Percentiles rank a stretch among this genome's conserved stretches.
Evolutionary conservation across 2,797 vertebrate genomes (phyloP).

Genomic region (Darevskia nairensis): DNA sequence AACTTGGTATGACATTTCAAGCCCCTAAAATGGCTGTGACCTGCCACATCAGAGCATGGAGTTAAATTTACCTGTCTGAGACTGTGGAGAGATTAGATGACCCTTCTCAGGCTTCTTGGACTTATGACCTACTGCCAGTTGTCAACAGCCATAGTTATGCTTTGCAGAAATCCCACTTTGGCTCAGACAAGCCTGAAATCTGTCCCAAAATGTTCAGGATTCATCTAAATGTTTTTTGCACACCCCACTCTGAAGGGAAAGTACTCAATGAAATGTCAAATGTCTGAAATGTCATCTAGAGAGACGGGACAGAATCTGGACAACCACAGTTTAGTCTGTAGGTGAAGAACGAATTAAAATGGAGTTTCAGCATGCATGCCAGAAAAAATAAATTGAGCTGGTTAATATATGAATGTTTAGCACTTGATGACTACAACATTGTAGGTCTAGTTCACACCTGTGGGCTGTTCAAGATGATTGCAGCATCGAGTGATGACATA

Average conservation of each 20-base stretch:
- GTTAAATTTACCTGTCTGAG: not conserved
- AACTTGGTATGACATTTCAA: constrained; percentile 14
- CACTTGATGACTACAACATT: too few species aligned
- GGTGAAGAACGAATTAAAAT: not conserved
- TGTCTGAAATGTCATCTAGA: not conserved
- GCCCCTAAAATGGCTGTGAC: not conserved
- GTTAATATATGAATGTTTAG: too few species aligned
- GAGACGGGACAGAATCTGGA: not conserved
- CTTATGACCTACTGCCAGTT: not conserved
- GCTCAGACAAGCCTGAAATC: not conserved
- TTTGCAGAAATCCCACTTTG: too few species aligned
- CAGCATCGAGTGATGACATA: too few species aligned
- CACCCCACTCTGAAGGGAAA: too few species aligned
- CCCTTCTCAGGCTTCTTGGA: not conserved
- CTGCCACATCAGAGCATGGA: not conserved
- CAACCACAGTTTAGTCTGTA: not conserved
- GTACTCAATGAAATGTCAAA: not conserved
- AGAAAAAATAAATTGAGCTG: too few species aligned
- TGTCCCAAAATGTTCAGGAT: not conserved
- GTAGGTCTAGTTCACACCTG: too few species aligned
- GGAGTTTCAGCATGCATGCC: not conserved
- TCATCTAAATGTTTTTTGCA: too few species aligned
- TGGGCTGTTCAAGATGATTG: too few species aligned
- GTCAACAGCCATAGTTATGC: not conserved
- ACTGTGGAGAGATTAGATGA: not conserved